Percentiles rank a stretch among this genome's conserved stretches.
phyloP scores from a whole-genome alignment of 2,113 vertebrate genomes.

The Melanotaenia duboulayi region DNA sequence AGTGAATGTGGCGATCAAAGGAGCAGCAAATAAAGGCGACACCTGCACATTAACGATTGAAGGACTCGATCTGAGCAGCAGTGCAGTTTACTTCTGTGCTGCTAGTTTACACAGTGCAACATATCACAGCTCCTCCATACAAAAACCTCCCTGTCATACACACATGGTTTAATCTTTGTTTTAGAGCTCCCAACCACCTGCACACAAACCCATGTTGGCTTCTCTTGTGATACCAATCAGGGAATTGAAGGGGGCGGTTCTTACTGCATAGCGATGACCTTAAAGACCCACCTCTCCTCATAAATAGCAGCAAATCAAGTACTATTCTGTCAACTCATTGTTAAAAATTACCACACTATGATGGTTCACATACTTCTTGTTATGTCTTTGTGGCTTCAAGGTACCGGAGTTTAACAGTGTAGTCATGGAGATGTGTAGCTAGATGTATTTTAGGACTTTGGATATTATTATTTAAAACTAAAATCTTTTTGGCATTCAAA shows the following conservation, averaged over 20 bases:
- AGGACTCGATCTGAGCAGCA: constrained; percentile 22
- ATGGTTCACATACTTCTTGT: not conserved
- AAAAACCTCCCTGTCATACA: constrained; percentile 36
- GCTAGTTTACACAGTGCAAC: constrained; percentile 12
- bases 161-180: not conserved
- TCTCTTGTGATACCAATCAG: not conserved
- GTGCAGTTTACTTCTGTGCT: constrained; percentile 46
- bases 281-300: not conserved
- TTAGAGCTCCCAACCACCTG: constrained; percentile 12
- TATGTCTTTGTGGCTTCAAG: constrained; percentile 35
- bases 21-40: not conserved
- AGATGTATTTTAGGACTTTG: too few species aligned
- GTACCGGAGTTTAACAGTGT: constrained; percentile 2
- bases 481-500: too few species aligned
- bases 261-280: not conserved
- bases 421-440: too few species aligned
- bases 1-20: not conserved
- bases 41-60: constrained; percentile 15
- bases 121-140: constrained; percentile 3
- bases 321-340: not conserved
- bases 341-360: not conserved
- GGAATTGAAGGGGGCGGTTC: constrained; percentile 23
- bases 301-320: constrained; percentile 1
- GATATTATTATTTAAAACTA: too few species aligned
- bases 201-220: not conserved